These are phyloP conservation scores for Torymus auratus DNA, from an alignment of 2,888 invertebrate genomes.

Conservation along the genomic window DNA sequence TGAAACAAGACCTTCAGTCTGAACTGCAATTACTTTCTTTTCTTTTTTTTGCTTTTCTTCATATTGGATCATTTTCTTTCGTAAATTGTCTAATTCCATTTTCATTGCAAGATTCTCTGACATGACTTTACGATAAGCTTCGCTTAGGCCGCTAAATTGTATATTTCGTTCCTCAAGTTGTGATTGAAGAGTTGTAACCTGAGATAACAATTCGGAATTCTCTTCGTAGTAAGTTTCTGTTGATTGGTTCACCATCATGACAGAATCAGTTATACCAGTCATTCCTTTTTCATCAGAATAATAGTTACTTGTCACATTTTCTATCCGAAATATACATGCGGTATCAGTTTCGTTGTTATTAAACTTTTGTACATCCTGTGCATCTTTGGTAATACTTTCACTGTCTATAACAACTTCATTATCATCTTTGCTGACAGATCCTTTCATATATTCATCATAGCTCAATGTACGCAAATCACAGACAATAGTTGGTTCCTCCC, in stretches of 20 bases:
- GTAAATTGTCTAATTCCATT: slow-evolving; percentile 66
- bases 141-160: slow-evolving; percentile 63
- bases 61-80: slow-evolving; percentile 59
- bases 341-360: slow-evolving; percentile 44
- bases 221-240: slow-evolving; percentile 54
- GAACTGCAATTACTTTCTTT: slow-evolving; percentile 63
- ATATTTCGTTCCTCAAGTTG: slow-evolving; percentile 63
- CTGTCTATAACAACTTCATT: slow-evolving; percentile 17
- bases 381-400: slow-evolving; percentile 27
- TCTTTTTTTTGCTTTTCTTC: slow-evolving; percentile 49
- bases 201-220: slow-evolving; percentile 56
- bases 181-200: slow-evolving; percentile 52
- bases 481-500: slow-evolving; percentile 41
- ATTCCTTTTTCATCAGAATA: slow-evolving; percentile 9
- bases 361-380: slow-evolving; percentile 36
- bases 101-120: slow-evolving; percentile 68
- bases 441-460: slow-evolving; percentile 71
- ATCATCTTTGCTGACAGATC: slow-evolving; percentile 46
- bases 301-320: slow-evolving; percentile 61
- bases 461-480: slow-evolving; percentile 63
- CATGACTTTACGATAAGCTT: slow-evolving; percentile 67
- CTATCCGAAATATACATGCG: slow-evolving; percentile 60
- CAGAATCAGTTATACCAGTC: background rate
- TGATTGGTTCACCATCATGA: slow-evolving; percentile 42
- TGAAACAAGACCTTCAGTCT: slow-evolving; percentile 64